Conservation (phyloP, 1,140 invertebrate species). For the Drosophila grimshawi region DNA sequence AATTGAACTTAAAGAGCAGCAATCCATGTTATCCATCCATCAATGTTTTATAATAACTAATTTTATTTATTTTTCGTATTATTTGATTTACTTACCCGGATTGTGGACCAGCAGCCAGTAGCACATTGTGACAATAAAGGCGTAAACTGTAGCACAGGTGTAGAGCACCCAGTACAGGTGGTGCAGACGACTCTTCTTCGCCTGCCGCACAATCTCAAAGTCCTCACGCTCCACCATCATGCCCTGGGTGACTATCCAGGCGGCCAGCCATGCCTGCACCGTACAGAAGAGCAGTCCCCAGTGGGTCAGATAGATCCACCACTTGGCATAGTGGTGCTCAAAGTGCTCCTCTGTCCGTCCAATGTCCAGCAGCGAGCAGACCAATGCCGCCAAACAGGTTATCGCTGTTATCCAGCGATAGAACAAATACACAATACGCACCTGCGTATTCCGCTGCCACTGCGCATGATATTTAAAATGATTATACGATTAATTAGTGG, state of each 20-base stretch:
- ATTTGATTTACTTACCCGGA: constrained; percentile 63
- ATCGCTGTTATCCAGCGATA: constrained; percentile 87
- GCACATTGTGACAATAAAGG: constrained; percentile 86
- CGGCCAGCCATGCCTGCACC: constrained; percentile 83
- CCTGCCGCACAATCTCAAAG: constrained; percentile 80
- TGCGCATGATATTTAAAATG: constrained; percentile 29
- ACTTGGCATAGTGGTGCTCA: constrained; percentile 85
- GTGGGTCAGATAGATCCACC: constrained; percentile 89
- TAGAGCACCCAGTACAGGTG: constrained; percentile 87
- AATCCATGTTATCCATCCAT: too few species aligned
- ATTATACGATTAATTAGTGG: too few species aligned
- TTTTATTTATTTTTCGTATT: not conserved
- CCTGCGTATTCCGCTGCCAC: constrained; percentile 85
- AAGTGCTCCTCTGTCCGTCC: constrained; percentile 82
- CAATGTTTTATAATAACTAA: not conserved
- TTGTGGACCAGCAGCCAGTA: constrained; percentile 84
- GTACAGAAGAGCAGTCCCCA: constrained; percentile 87
- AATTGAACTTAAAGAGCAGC: not conserved
- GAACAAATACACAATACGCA: constrained; percentile 85
- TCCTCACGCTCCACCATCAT: constrained; percentile 84
- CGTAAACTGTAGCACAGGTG: constrained; percentile 87
- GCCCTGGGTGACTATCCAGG: constrained; percentile 83
- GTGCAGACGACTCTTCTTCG: constrained; percentile 84
- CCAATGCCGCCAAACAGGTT: constrained; percentile 85
- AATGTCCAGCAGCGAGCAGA: constrained; percentile 86